phyloP scores from a whole-genome alignment of 2,888 invertebrate species.

The Emmelina monodactyla region DNA sequence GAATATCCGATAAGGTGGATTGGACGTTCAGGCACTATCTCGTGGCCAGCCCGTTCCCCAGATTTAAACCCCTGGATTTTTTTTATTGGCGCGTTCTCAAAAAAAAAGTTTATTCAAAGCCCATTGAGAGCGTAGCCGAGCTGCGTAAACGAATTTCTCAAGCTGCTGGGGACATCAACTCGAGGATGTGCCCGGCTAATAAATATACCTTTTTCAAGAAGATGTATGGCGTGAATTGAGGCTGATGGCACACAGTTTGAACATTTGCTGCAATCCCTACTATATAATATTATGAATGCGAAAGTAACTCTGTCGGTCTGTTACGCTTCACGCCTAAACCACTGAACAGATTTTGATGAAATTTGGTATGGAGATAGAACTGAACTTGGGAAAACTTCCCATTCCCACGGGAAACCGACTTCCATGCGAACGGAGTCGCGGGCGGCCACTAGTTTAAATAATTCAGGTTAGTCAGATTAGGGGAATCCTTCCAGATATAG shows the following conservation, averaged over 20 bases:
- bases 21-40: constrained; percentile 2
- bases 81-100: constrained; percentile 8
- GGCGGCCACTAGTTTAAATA: too few species aligned
- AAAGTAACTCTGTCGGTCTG: too few species aligned
- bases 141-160: constrained; percentile 11
- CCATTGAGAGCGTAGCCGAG: constrained; percentile 9
- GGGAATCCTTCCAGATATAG: too few species aligned
- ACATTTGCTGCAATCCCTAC: constrained; percentile 6
- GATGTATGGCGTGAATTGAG: constrained; percentile 9
- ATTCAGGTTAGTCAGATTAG: too few species aligned
- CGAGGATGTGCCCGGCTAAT: constrained; percentile 11
- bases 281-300: too few species aligned
- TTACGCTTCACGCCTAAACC: too few species aligned
- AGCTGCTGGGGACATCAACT: constrained; percentile 12
- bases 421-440: too few species aligned
- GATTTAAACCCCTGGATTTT: constrained; percentile 1
- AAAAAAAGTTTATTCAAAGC: constrained; percentile 4
- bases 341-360: too few species aligned
- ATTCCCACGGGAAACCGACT: too few species aligned
- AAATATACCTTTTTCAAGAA: constrained; percentile 11
- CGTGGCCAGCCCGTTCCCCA: constrained; percentile 6
- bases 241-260: constrained; percentile 9
- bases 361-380: too few species aligned
- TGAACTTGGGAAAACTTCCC: too few species aligned
- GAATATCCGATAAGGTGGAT: constrained; percentile 9